A percentile compares a stretch with the other conserved stretches of the same genome.
These are phyloP conservation scores for Benthosema pterotum DNA, from an alignment of 2,797 vertebrate species.

Conservation along the genomic window DNA sequence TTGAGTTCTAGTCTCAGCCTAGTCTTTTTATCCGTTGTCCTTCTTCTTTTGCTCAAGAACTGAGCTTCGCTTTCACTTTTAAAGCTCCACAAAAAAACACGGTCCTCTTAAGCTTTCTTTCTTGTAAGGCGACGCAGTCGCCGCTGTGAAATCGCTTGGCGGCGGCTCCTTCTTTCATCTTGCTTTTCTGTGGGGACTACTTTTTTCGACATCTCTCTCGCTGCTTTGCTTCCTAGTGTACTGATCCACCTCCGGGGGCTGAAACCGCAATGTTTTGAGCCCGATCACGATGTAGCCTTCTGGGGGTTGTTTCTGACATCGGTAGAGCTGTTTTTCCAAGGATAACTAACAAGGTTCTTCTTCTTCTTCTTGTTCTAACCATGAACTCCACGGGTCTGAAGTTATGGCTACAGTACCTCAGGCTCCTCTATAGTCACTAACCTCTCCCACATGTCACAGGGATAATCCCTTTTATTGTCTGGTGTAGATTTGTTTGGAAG, in stretches of 20 bases:
- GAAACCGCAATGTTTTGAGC: slow-evolving; percentile 34
- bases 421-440: slow-evolving; percentile 46
- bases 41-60: background rate
- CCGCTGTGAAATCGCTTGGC: slow-evolving; percentile 8
- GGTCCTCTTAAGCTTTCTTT: background rate
- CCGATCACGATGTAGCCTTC: slow-evolving; percentile 35
- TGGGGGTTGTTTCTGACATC: background rate
- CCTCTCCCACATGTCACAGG: slow-evolving; percentile 18
- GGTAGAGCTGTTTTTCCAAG: slow-evolving; percentile 17
- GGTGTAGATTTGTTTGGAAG: slow-evolving; percentile 14
- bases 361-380: slow-evolving; percentile 17
- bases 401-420: too few relatives aligned
- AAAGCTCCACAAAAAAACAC: background rate
- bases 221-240: slow-evolving; percentile 16
- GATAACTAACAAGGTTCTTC: background rate
- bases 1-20: background rate
- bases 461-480: background rate
- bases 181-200: slow-evolving; percentile 11
- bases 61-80: background rate
- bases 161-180: background rate
- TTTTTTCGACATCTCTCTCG: slow-evolving; percentile 6
- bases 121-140: background rate
- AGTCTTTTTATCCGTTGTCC: background rate
- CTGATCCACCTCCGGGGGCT: slow-evolving; percentile 29
- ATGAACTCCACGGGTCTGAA: slow-evolving; percentile 18